Evolutionary conservation across 2,797 vertebrate species (phyloP).

Genomic region (Fundulus diaphanus): DNA sequence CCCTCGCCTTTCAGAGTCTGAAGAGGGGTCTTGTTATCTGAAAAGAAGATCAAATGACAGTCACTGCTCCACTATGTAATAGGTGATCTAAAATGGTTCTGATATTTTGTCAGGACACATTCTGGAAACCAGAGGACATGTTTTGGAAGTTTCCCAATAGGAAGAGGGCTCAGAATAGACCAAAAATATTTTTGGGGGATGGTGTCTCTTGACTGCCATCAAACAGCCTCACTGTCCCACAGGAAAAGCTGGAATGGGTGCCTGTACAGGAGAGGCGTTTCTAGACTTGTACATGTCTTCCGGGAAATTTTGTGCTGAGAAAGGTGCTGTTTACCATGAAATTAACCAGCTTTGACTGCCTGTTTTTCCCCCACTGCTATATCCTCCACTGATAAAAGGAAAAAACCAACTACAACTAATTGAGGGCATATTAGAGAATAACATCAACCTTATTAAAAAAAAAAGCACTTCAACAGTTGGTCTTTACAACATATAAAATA

Average conservation of each 20-base stretch:
- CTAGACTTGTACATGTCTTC: too few species aligned
- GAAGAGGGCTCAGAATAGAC: background rate
- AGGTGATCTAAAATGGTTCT: background rate
- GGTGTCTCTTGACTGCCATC: background rate
- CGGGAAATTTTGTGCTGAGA: too few species aligned
- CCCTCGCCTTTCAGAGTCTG: background rate
- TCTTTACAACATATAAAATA: too few species aligned
- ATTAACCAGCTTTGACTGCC: background rate
- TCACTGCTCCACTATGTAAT: background rate
- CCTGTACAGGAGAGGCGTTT: too few species aligned
- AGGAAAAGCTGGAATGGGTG: background rate
- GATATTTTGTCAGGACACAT: background rate
- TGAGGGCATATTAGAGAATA: too few species aligned
- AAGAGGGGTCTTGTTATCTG: background rate
- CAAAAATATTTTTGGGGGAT: background rate
- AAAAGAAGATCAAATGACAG: background rate
- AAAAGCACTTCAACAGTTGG: too few species aligned
- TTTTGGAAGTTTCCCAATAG: background rate
- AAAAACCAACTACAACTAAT: too few species aligned
- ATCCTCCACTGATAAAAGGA: too few species aligned
- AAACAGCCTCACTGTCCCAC: background rate
- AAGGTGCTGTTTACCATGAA: background rate
- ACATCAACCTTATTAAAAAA: too few species aligned
- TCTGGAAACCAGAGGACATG: background rate
- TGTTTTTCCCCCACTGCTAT: background rate